Percentiles rank a stretch among this genome's conserved stretches.
Evolutionary conservation across 1,140 invertebrate genomes (phyloP).

Genomic region (Drosophila repletoides): DNA sequence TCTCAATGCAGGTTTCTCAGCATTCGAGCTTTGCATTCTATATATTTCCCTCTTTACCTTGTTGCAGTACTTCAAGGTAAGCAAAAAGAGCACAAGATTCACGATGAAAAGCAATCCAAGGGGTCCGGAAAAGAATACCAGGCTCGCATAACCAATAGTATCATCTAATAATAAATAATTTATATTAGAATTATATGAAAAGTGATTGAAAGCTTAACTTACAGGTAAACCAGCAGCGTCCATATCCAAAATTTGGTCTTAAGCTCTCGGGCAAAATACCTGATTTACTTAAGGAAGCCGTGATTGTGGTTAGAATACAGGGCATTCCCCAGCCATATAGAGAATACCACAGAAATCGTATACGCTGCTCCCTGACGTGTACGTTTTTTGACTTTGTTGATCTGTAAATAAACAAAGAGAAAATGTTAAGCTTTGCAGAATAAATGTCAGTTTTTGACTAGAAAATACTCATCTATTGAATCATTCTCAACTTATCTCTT

Average conservation of each 20-base stretch:
- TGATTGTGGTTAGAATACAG: slow-evolving; percentile 83
- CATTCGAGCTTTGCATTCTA: slow-evolving; percentile 84
- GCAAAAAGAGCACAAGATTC: slow-evolving; percentile 87
- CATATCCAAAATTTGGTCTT: slow-evolving; percentile 83
- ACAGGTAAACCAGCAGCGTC: slow-evolving; percentile 85
- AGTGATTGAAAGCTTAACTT: slow-evolving; percentile 43
- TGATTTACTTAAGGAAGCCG: slow-evolving; percentile 83
- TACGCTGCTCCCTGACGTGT: slow-evolving; percentile 72
- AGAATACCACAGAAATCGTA: slow-evolving; percentile 85
- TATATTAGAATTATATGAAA: background rate
- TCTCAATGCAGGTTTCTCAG: slow-evolving; percentile 82
- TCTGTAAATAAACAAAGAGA: slow-evolving; percentile 16
- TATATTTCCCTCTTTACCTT: slow-evolving; percentile 88
- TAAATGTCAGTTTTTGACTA: too few relatives aligned
- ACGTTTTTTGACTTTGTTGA: slow-evolving; percentile 50
- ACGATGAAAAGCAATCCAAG: slow-evolving; percentile 85
- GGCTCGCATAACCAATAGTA: slow-evolving; percentile 79
- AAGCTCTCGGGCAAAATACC: slow-evolving; percentile 78
- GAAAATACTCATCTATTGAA: too few relatives aligned
- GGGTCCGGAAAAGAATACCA: slow-evolving; percentile 86
- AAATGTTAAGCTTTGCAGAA: too few relatives aligned
- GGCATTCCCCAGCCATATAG: slow-evolving; percentile 86
- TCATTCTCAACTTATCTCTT: too few relatives aligned
- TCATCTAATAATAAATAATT: slow-evolving; percentile 48
- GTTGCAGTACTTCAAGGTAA: slow-evolving; percentile 87